Evolutionary conservation across 2,113 vertebrate genomes (phyloP), one percentile per base, ranked within the genome.

Genomic region (Xiphophorus couchianus): DNA sequence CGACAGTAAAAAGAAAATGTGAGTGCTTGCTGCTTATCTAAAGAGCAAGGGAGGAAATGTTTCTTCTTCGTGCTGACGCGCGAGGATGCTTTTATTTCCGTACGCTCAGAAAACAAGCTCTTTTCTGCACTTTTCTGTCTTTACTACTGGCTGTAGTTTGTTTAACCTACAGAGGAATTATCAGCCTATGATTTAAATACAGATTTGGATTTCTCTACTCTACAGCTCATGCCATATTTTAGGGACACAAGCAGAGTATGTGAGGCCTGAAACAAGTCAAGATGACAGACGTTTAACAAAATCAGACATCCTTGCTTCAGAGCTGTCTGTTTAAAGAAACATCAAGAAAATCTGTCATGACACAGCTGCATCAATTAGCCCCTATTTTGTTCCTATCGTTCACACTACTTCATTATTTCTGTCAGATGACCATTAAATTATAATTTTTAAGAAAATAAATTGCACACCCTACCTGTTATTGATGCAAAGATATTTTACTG

Each of bases 1-100:
- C 64, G 29, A 76, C 62, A 27, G 69, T 60, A 71, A 28, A 58
- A 48, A 62, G 58, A 70, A 78, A 78, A 78, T 66, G 33, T 62
- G 28, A 28, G 31, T 37, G 71, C 64, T 62, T 58, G 29, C 17
- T 35, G 33, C 37, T 63, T 63, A 63, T 63, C 35, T 37, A 66
- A 33, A 39, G 22, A 39, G 33, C 10, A 14, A 39, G 19, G 33
- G 35, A 66, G 35, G 14, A 11, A 2, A 11, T n/a, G 8, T 35
- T 37, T 35, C 19, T 11, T 37, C 19, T 37, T 25, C 19, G 31
- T 11, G 63, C 62, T 19, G 29, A 31, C 44, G 19, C 44, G 19
- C 14, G 17, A 48, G 44, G 14, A 48, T 19, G 17, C 22, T 58
- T 58, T 58, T 58, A 58, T 58, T 58, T 58, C 22, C 17, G 22